Conservation (phyloP, 2,888 invertebrate genomes). For the Hypselothyrea guttata region DNA sequence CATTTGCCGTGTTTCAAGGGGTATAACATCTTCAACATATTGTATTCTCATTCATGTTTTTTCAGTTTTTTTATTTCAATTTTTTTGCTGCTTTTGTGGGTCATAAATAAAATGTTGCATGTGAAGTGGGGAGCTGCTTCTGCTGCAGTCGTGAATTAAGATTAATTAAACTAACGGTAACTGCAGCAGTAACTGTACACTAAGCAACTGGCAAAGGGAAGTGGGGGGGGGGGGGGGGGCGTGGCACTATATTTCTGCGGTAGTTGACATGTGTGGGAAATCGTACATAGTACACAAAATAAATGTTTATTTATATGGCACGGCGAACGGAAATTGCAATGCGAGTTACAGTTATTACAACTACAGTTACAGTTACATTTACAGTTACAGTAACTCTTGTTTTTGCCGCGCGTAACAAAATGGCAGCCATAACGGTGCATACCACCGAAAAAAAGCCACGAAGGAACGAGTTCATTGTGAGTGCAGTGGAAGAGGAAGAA, state of each 20-base stretch:
- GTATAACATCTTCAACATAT: constrained; percentile 1
- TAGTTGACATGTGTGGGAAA: constrained; percentile 62
- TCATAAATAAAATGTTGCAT: constrained; percentile 74
- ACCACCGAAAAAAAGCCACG: constrained; percentile 6
- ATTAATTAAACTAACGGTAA: constrained; percentile 71
- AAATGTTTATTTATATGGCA: constrained; percentile 74
- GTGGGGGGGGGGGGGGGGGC: background rate
- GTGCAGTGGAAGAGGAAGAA: constrained; percentile 1
- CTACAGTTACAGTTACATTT: too few species aligned
- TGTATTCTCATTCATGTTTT: constrained; percentile 6
- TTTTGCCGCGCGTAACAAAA: constrained; percentile 69
- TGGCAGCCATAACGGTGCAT: constrained; percentile 73
- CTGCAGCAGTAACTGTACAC: constrained; percentile 60
- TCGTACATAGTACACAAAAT: constrained; percentile 58
- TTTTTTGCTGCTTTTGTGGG: constrained; percentile 31
- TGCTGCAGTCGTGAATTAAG: constrained; percentile 76
- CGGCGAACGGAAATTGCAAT: constrained; percentile 71
- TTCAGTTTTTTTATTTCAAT: constrained; percentile 10
- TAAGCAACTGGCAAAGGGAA: constrained; percentile 25
- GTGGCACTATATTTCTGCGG: constrained; percentile 46
- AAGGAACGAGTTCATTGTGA: too few species aligned
- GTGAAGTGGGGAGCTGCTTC: constrained; percentile 68
- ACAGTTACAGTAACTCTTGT: too few species aligned
- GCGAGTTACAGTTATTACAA: constrained; percentile 40
- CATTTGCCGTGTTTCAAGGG: constrained; percentile 3